phyloP scores from a whole-genome alignment of 2,888 invertebrate genomes.

The Ornithoptera priamus region DNA sequence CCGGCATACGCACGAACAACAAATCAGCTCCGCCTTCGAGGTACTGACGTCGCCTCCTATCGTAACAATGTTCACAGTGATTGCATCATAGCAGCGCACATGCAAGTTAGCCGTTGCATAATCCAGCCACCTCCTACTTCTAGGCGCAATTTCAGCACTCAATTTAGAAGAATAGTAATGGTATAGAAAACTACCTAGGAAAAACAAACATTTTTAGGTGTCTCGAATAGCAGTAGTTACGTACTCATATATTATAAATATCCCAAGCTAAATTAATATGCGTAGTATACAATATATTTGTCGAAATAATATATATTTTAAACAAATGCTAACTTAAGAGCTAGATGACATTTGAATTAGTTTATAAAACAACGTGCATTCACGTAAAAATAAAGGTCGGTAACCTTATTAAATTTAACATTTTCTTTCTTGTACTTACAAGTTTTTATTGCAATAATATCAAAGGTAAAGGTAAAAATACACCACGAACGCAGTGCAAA shows the following conservation, averaged over 20 bases:
- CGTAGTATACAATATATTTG: no score
- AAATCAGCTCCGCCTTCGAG: constrained; percentile 35
- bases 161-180: neutral
- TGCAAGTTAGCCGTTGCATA: constrained; percentile 33
- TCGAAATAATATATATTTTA: no score
- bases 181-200: neutral
- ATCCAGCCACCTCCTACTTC: constrained; percentile 5
- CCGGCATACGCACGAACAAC: constrained; percentile 30
- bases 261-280: no score
- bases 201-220: no score
- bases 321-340: neutral
- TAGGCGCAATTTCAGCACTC: neutral
- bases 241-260: no score
- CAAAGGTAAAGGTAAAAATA: constrained; percentile 25
- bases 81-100: constrained; percentile 42
- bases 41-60: constrained; percentile 43
- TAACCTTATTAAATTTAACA: constrained; percentile 26
- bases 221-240: no score
- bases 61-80: constrained; percentile 39
- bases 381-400: constrained; percentile 15
- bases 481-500: constrained; percentile 21
- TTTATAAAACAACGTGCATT: neutral
- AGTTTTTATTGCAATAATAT: constrained; percentile 11
- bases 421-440: constrained; percentile 24
- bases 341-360: neutral